Evolutionary conservation across 2,113 vertebrate genomes (phyloP).

Genomic region (Macquaria australasica): DNA sequence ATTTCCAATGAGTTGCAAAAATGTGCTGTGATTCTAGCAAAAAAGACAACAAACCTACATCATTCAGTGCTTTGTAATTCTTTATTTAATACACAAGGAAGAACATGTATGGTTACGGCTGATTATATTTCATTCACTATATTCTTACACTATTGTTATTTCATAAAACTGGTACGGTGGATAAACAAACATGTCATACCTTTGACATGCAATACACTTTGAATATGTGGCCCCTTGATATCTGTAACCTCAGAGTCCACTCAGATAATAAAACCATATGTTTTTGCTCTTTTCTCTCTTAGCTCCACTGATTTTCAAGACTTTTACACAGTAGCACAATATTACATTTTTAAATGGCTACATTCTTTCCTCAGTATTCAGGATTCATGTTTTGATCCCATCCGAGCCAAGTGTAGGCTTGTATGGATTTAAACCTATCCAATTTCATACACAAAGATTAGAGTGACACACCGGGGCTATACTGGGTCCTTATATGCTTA

Average conservation of each 20-base stretch:
- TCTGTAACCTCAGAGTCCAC: neutral
- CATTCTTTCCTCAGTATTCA: neutral
- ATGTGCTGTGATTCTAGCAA: neutral
- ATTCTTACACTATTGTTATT: neutral
- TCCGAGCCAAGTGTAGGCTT: neutral
- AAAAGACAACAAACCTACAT: neutral
- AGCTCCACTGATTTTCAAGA: neutral
- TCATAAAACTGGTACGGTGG: neutral
- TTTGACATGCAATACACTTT: neutral
- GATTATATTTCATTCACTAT: neutral
- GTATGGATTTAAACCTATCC: conserved; percentile 16
- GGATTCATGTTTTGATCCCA: neutral
- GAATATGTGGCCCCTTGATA: neutral
- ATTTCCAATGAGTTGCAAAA: neutral
- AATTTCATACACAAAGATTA: conserved; percentile 24
- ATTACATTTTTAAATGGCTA: conserved; percentile 1
- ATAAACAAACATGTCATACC: neutral
- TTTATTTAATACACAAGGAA: neutral
- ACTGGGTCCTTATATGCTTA: neutral
- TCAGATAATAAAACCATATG: neutral
- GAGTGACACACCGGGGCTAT: neutral
- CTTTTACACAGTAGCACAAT: neutral
- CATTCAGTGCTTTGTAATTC: neutral
- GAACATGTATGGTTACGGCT: neutral
- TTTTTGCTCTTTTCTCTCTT: neutral